Conservation (phyloP, 2,113 vertebrate species). For the Isurus oxyrinchus region DNA sequence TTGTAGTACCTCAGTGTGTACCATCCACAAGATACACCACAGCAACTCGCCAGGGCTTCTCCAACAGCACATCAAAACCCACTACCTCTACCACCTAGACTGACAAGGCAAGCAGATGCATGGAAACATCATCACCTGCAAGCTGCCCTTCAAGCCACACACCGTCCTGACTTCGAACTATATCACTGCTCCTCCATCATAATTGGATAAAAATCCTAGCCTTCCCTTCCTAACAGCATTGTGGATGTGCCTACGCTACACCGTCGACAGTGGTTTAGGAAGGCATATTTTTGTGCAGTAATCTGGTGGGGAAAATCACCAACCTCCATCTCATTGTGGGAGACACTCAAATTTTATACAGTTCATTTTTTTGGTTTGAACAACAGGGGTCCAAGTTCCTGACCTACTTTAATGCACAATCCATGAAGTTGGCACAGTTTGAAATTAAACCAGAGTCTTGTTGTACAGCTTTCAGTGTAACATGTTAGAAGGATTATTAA, state of each 20-base stretch:
- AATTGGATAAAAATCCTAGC: no score
- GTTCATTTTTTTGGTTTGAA: background rate
- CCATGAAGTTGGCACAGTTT: background rate
- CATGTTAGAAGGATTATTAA: background rate
- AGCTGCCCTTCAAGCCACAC: background rate
- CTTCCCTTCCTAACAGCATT: no score
- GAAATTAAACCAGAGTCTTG: background rate
- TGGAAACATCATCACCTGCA: background rate
- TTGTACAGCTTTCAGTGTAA: background rate
- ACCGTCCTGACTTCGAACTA: background rate
- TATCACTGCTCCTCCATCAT: background rate
- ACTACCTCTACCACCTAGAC: background rate
- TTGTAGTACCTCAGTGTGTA: background rate
- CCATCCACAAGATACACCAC: background rate
- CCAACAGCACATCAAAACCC: background rate
- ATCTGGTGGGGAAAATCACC: background rate
- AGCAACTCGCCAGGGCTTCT: background rate
- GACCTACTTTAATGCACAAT: background rate
- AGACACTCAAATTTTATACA: background rate
- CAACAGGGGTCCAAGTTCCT: background rate
- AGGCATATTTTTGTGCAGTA: background rate
- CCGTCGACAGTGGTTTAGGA: no score
- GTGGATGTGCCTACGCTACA: no score
- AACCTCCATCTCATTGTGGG: background rate
- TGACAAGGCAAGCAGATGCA: background rate